A percentile compares a stretch with the other conserved stretches of the same genome.
Evolutionary conservation across 2,113 vertebrate genomes (phyloP).

Genomic region (Glareola pratincola): DNA sequence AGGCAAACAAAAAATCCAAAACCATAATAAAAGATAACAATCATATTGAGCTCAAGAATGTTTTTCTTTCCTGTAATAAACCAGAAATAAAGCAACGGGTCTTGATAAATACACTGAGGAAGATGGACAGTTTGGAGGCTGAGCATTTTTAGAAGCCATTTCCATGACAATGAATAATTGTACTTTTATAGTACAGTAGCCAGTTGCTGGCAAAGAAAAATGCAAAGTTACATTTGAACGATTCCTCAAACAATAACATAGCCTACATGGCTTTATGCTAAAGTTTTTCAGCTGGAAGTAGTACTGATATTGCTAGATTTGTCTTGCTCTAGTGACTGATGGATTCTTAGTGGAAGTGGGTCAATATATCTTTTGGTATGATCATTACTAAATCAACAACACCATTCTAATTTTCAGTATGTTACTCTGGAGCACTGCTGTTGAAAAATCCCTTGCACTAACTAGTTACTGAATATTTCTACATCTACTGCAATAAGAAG

Average conservation of each 20-base stretch:
- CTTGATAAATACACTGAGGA: background rate
- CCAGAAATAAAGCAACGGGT: background rate
- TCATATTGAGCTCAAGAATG: background rate
- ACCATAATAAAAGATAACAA: background rate
- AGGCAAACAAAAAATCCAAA: background rate
- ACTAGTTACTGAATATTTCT: background rate
- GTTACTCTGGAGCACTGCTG: background rate
- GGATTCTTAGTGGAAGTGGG: background rate
- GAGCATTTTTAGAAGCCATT: background rate
- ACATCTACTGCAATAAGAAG: background rate
- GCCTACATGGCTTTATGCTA: background rate
- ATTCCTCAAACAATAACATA: background rate
- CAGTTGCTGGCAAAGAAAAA: background rate
- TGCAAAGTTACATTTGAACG: background rate
- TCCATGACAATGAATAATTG: background rate
- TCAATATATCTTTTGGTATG: background rate
- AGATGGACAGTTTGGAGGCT: background rate
- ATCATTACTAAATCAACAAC: background rate
- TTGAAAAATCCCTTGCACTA: background rate
- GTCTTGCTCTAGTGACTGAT: background rate
- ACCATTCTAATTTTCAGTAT: background rate
- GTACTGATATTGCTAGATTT: background rate
- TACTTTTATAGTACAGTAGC: background rate
- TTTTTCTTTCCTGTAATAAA: background rate
- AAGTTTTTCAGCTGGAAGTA: background rate